A percentile compares a stretch with the other conserved stretches of the same genome.
These are phyloP conservation scores for Penaeus indicus DNA, from an alignment of 1,140 invertebrate genomes.

Conservation along the genomic window DNA sequence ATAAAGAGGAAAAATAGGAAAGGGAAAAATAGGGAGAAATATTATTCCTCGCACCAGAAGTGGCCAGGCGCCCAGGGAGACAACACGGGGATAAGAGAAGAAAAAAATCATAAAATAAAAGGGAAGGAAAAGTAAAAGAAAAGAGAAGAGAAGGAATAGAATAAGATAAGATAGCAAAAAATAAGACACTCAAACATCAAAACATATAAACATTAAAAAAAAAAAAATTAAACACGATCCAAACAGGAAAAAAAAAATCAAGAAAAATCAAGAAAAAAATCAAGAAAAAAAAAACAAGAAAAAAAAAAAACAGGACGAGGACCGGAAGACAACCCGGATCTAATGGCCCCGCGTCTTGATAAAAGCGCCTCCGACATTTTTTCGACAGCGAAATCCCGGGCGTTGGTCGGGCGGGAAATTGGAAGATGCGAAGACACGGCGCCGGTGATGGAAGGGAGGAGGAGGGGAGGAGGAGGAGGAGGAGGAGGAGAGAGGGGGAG, in stretches of 20 bases:
- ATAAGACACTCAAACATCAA: no score
- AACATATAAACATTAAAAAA: no score
- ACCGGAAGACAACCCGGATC: no score
- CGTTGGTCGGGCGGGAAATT: slow-evolving; percentile 47
- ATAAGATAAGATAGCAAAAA: no score
- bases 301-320: background rate
- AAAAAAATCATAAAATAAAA: no score
- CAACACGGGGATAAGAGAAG: no score
- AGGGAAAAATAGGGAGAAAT: background rate
- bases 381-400: slow-evolving; percentile 35
- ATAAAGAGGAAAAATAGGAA: background rate
- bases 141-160: no score
- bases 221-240: no score
- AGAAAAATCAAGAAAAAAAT: background rate
- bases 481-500: background rate
- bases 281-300: background rate
- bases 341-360: slow-evolving; percentile 5
- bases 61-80: no score
- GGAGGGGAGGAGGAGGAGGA: background rate
- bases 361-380: background rate
- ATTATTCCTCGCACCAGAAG: no score
- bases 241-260: no score
- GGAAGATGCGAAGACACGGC: slow-evolving; percentile 10
- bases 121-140: no score
- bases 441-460: background rate